These are phyloP conservation scores for Alviniconcha strummeri DNA, from an alignment of 2,888 invertebrate species.

Conservation along the genomic window DNA sequence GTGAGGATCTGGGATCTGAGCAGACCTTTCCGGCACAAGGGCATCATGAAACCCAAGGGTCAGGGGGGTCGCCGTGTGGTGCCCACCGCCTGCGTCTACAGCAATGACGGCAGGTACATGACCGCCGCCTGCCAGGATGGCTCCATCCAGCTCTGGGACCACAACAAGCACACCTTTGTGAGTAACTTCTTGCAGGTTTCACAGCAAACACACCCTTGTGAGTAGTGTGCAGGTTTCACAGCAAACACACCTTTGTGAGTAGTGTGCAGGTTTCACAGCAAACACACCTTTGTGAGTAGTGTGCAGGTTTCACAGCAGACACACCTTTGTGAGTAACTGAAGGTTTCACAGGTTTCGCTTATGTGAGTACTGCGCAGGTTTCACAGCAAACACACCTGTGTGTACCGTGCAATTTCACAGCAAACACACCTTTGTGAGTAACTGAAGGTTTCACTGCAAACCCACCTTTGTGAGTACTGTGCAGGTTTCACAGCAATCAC, in stretches of 20 bases:
- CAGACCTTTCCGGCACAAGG: constrained; percentile 81
- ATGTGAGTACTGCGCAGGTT: too few species aligned
- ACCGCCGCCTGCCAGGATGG: constrained; percentile 96
- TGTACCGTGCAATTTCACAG: neutral
- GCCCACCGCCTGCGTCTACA: constrained; percentile 89
- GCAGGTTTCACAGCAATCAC: neutral
- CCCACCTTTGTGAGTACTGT: neutral
- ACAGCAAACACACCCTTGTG: too few species aligned
- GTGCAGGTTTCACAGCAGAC: too few species aligned
- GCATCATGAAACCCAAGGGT: constrained; percentile 85
- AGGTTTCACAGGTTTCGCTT: too few species aligned
- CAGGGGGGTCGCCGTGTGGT: constrained; percentile 86
- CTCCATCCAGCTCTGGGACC: constrained; percentile 97
- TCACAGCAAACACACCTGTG: too few species aligned
- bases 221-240: too few species aligned
- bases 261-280: too few species aligned
- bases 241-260: too few species aligned
- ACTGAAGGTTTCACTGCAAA: too few species aligned
- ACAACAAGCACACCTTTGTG: constrained; percentile 86
- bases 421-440: neutral
- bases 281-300: too few species aligned
- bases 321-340: too few species aligned
- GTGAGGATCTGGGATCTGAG: constrained; percentile 92
- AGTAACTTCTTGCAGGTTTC: constrained; percentile 44
- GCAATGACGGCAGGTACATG: constrained; percentile 89